phyloP scores from a whole-genome alignment of 2,797 vertebrate species.

The Megaceryle alcyon region DNA sequence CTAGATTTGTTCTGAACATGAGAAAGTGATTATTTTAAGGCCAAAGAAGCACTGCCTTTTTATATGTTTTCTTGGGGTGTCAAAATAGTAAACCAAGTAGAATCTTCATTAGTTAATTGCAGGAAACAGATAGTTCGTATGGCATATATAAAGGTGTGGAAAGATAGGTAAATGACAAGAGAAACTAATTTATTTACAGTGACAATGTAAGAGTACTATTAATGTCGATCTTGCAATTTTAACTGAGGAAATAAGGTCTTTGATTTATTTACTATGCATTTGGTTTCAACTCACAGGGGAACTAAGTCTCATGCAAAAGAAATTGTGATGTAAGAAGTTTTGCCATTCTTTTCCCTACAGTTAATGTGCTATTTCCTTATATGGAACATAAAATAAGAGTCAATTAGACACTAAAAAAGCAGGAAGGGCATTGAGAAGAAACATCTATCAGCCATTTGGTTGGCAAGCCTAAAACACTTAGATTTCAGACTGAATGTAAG shows the following conservation, averaged over 20 bases:
- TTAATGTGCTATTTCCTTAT: not conserved
- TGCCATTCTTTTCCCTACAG: not conserved
- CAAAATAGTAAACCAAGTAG: not conserved
- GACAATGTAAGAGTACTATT: not conserved
- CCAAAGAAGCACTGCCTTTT: not conserved
- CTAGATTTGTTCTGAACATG: not conserved
- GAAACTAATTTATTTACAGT: not conserved
- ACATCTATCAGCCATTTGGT: not conserved
- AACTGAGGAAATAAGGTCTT: not conserved
- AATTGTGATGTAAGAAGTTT: not conserved
- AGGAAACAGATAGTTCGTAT: not conserved
- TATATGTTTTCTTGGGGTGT: not conserved
- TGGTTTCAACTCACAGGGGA: not conserved
- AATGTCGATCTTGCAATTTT: not conserved
- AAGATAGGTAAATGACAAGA: not conserved
- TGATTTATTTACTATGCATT: not conserved
- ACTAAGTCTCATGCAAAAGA: not conserved
- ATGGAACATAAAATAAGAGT: not conserved
- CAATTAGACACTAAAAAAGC: not conserved
- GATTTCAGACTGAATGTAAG: not conserved
- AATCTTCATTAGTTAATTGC: not conserved
- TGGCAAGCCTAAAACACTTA: not conserved
- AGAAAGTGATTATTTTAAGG: not conserved
- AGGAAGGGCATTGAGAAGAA: not conserved
- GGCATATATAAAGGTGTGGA: not conserved